Percentiles rank a stretch among this genome's conserved stretches.
Evolutionary conservation across 2,888 invertebrate genomes (phyloP).

Genomic region (Nemotelus nigrinus): DNA sequence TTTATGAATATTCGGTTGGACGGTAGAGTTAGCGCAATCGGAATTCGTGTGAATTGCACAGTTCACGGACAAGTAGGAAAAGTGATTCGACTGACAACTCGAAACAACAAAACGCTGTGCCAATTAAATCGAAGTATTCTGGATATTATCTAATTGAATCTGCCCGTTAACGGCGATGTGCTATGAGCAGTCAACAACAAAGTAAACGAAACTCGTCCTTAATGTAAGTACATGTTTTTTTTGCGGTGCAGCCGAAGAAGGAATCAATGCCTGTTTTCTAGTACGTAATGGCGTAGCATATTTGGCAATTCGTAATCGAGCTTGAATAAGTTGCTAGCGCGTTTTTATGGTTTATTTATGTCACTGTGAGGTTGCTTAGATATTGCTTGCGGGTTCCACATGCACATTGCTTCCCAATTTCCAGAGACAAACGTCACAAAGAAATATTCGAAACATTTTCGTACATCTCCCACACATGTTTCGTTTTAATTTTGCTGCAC

Average conservation of each 20-base stretch:
- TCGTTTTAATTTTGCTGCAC: too few species aligned
- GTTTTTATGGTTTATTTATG: too few species aligned
- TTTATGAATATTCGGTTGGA: background rate
- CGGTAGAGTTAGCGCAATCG: background rate
- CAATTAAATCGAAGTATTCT: background rate
- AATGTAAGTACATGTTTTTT: conserved; percentile 45
- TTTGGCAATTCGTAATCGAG: background rate
- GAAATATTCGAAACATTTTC: too few species aligned
- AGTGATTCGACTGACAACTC: background rate
- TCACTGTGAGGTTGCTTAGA: too few species aligned
- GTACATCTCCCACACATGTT: too few species aligned
- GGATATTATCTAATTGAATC: conserved; percentile 17
- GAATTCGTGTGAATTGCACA: background rate
- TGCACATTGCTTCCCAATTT: too few species aligned
- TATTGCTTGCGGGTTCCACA: too few species aligned
- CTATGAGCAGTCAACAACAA: conserved; percentile 39
- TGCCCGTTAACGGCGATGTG: conserved; percentile 29
- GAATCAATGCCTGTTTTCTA: too few species aligned
- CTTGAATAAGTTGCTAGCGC: background rate
- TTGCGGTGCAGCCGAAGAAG: background rate
- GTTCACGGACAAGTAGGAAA: background rate
- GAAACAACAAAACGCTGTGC: background rate
- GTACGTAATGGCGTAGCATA: background rate
- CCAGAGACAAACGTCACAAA: too few species aligned
- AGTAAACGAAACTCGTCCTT: conserved; percentile 47